A percentile compares a stretch with the other conserved stretches of the same genome.
phyloP scores from a whole-genome alignment of 2,888 invertebrate species.

The Euproctis similis region DNA sequence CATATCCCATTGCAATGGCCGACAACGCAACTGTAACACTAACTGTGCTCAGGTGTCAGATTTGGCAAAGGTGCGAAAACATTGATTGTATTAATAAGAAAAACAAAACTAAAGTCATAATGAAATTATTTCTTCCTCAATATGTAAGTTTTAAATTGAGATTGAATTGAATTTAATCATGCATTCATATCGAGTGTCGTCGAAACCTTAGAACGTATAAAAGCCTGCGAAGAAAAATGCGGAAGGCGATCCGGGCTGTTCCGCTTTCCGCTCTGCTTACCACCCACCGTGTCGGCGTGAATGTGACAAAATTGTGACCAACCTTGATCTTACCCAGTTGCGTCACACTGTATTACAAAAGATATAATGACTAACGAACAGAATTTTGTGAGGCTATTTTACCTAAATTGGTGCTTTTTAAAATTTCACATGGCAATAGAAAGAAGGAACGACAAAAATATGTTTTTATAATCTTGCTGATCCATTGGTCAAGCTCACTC shows the following conservation, averaged over 20 bases:
- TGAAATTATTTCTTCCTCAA: background rate
- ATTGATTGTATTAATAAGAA: too few relatives aligned
- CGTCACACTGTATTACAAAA: slow-evolving; percentile 24
- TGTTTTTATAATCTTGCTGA: too few relatives aligned
- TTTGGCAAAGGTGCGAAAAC: too few relatives aligned
- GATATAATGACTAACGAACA: slow-evolving; percentile 8
- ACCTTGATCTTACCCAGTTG: slow-evolving; percentile 33
- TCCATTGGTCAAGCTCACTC: too few relatives aligned
- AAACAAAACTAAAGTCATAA: background rate
- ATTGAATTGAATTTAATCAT: slow-evolving; percentile 31
- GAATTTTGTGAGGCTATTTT: slow-evolving; percentile 7
- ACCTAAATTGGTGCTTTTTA: too few relatives aligned
- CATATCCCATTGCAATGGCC: too few relatives aligned
- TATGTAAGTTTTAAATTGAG: too few relatives aligned
- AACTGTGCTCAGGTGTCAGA: too few relatives aligned
- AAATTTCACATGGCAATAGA: too few relatives aligned
- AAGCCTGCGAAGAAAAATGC: slow-evolving; percentile 44
- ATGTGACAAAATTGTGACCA: slow-evolving; percentile 20
- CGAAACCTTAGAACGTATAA: slow-evolving; percentile 39
- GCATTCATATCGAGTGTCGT: slow-evolving; percentile 43
- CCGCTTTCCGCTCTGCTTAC: slow-evolving; percentile 50
- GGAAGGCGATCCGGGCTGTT: slow-evolving; percentile 34
- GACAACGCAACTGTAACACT: too few relatives aligned
- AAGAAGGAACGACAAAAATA: too few relatives aligned
- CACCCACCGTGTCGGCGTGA: slow-evolving; percentile 19